Conservation (phyloP, 1,140 invertebrate genomes). For the Potamilus streckersoni region DNA sequence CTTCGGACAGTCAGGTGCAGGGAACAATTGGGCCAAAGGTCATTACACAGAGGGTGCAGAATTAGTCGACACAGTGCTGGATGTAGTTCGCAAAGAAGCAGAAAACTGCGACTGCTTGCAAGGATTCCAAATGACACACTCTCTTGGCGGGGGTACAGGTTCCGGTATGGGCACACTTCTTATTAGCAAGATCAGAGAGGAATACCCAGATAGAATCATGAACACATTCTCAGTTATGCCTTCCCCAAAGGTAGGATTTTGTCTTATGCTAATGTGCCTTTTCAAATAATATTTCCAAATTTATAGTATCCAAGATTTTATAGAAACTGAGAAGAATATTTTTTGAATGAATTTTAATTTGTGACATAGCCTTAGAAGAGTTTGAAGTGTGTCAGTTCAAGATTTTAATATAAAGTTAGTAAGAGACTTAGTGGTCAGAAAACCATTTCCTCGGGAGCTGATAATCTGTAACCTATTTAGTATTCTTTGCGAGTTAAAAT, state of each 20-base stretch:
- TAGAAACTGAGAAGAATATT: too few relatives aligned
- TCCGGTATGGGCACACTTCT: slow-evolving; percentile 72
- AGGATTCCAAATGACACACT: slow-evolving; percentile 82
- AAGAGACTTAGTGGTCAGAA: too few relatives aligned
- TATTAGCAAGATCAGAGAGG: slow-evolving; percentile 73
- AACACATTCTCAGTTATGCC: slow-evolving; percentile 91
- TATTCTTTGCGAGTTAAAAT: too few relatives aligned
- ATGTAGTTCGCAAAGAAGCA: slow-evolving; percentile 86
- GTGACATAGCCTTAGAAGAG: too few relatives aligned
- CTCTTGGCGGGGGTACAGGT: slow-evolving; percentile 73
- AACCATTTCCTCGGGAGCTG: too few relatives aligned
- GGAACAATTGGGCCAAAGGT: slow-evolving; percentile 93
- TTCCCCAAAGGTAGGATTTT: slow-evolving; percentile 79
- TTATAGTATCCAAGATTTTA: too few relatives aligned
- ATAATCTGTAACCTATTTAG: too few relatives aligned
- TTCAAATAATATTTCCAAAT: too few relatives aligned
- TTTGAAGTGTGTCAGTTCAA: too few relatives aligned
- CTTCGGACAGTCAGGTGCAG: slow-evolving; percentile 76
- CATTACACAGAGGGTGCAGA: slow-evolving; percentile 96
- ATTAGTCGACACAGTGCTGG: slow-evolving; percentile 82
- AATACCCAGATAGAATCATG: slow-evolving; percentile 88
- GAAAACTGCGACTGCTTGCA: slow-evolving; percentile 85
- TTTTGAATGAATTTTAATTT: too few relatives aligned
- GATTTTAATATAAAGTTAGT: too few relatives aligned
- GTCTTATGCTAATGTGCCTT: too few relatives aligned